Percentiles rank a stretch among this genome's conserved stretches.
Evolutionary conservation across 1,140 invertebrate genomes (phyloP).

Genomic region (Ruditapes philippinarum): DNA sequence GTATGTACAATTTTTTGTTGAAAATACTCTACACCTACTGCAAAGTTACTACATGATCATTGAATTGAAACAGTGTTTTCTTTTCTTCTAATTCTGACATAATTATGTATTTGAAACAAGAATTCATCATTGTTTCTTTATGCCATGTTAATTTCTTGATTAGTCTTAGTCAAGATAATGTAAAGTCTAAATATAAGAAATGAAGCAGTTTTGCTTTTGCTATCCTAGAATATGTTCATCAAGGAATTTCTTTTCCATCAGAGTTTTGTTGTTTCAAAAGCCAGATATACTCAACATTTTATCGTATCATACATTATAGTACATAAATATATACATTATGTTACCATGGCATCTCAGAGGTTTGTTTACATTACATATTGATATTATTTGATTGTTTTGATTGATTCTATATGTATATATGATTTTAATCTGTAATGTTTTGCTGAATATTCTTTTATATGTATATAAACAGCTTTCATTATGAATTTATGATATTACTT

Average conservation of each 20-base stretch:
- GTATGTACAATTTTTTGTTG: no score
- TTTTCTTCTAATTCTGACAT: no score
- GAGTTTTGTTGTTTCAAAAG: background rate
- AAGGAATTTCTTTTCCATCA: background rate
- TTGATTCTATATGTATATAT: background rate
- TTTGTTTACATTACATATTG: slow-evolving; percentile 11
- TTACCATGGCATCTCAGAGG: background rate
- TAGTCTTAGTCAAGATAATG: no score
- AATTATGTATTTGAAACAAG: no score
- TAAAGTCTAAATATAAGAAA: no score
- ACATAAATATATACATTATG: background rate
- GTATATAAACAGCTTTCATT: background rate
- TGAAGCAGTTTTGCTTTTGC: no score
- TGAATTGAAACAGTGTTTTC: no score
- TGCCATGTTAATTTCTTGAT: background rate
- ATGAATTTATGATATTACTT: no score
- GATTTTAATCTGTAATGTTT: background rate
- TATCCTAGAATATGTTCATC: background rate
- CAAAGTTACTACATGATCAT: no score
- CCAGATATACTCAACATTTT: background rate
- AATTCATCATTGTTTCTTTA: background rate
- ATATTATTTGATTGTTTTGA: background rate
- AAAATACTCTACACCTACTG: no score
- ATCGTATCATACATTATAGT: background rate
- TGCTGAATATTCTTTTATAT: background rate